These are phyloP conservation scores for Andrena chrysosceles DNA, from an alignment of 2,888 invertebrate genomes.

Conservation along the genomic window DNA sequence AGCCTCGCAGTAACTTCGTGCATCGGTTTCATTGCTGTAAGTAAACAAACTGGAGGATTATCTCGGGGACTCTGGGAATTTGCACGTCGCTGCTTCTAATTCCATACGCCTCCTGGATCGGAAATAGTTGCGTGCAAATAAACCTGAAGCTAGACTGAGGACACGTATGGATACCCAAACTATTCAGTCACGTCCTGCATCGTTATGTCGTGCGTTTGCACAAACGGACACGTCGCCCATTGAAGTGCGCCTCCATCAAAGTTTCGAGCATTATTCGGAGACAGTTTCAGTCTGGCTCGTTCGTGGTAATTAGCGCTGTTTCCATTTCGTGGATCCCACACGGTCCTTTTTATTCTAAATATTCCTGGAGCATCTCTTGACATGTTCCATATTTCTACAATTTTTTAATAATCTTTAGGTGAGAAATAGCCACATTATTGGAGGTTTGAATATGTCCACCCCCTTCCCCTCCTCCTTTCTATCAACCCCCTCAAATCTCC, in stretches of 20 bases:
- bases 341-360: no score
- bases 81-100: slow-evolving; percentile 67
- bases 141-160: slow-evolving; percentile 46
- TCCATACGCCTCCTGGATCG: slow-evolving; percentile 59
- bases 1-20: slow-evolving; percentile 19
- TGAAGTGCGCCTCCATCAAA: slow-evolving; percentile 27
- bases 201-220: slow-evolving; percentile 40
- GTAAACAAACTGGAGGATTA: slow-evolving; percentile 72
- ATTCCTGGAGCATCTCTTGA: not conserved
- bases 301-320: not conserved
- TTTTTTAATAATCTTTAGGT: no score
- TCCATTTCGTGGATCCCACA: not conserved
- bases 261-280: slow-evolving; percentile 19
- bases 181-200: slow-evolving; percentile 26
- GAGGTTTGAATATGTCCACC: no score
- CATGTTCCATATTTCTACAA: not conserved
- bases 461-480: no score
- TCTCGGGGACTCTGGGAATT: slow-evolving; percentile 71
- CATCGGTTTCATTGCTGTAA: slow-evolving; percentile 45
- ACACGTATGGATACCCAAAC: slow-evolving; percentile 35
- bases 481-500: no score
- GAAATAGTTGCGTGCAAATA: slow-evolving; percentile 68
- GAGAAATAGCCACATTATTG: no score
- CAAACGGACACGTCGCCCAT: slow-evolving; percentile 27
- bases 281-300: not conserved